Base-by-base conservation (phyloP, 1,140 invertebrate genomes). In the Drosophila chauvacae region DNA sequence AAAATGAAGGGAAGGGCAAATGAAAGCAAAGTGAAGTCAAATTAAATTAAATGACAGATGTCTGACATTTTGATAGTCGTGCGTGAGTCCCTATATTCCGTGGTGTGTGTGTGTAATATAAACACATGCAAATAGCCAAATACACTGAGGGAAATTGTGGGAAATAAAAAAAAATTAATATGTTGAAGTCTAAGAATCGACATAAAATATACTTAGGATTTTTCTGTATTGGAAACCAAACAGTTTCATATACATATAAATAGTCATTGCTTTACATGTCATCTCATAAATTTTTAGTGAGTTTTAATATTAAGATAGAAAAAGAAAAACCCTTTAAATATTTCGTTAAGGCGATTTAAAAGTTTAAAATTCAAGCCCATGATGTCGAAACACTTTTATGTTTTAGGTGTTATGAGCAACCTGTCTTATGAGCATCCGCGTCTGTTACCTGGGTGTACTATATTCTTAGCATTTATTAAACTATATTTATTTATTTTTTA, bases 1-100 rank as follows among this genome's bases (percentile, higher is more conserved):
- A 47, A 41, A 35, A 69, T 28, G 50, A 37, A 42, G 42, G 33
- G 48, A 30, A 66, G 80, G 70, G 82, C 77, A 81, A 88, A 88
- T 85, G 85, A 90, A 90, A 90, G 85, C 81, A 90, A 60, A 90
- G 85, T 85, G 75, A 90, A 90, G 78, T 90, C 86, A 90, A 90
- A 90, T 90, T 90, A 90, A 90, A 90, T 90, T 90, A 90, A 90
- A 90, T 90, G 85, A 90, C 85, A 90, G 85, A 90, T 90, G 86
- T 90, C 85, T 90, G 85, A 90, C 85, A 90, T 90, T 90, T 90
- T 90, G 85, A 85, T 81, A 77, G 83, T 77, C 77, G 81, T 78
- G 73, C 64, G 80, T 74, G 82, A 63, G 78, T 57, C 64, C 35
- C 47, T 41, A 60, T 48, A 57, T 48, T 66, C 23, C 42, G 50